These are phyloP conservation scores for Heliocidaris tuberculata DNA, from an alignment of 35 echinoderm and acorn worm species.

Conservation along the genomic window DNA sequence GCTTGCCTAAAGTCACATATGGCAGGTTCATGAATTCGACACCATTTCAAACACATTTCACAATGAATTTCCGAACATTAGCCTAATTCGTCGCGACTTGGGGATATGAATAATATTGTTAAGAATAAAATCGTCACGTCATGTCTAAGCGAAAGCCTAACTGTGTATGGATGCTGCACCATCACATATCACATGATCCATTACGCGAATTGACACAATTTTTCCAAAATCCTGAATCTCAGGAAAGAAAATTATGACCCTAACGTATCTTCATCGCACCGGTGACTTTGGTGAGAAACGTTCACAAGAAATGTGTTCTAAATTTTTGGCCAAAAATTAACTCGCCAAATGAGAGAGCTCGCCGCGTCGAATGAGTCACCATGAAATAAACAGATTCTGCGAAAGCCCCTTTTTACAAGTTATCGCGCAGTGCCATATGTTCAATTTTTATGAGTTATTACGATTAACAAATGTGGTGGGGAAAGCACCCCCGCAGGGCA, in stretches of 20 bases:
- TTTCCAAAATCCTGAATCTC: background rate
- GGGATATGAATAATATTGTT: background rate
- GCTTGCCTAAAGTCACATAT: background rate
- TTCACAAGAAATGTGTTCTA: background rate
- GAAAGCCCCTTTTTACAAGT: background rate
- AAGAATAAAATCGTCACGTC: background rate
- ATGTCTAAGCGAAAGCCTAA: background rate
- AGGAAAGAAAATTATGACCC: slow-evolving; percentile 4
- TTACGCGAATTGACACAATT: background rate
- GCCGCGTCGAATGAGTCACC: background rate
- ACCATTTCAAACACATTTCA: slow-evolving; percentile 12
- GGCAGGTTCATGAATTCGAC: background rate
- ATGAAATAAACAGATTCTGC: background rate
- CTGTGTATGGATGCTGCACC: background rate
- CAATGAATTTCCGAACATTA: background rate
- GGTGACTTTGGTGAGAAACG: background rate
- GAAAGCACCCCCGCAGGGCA: background rate
- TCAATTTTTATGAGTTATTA: slow-evolving; percentile 7
- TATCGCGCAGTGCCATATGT: background rate
- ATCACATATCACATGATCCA: background rate
- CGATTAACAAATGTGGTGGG: slow-evolving; percentile 2
- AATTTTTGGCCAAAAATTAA: background rate
- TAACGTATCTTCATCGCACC: background rate
- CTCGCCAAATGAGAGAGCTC: background rate
- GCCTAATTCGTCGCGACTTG: background rate